Conservation (phyloP, 2,113 vertebrate species). For the Chaetops frenatus region DNA sequence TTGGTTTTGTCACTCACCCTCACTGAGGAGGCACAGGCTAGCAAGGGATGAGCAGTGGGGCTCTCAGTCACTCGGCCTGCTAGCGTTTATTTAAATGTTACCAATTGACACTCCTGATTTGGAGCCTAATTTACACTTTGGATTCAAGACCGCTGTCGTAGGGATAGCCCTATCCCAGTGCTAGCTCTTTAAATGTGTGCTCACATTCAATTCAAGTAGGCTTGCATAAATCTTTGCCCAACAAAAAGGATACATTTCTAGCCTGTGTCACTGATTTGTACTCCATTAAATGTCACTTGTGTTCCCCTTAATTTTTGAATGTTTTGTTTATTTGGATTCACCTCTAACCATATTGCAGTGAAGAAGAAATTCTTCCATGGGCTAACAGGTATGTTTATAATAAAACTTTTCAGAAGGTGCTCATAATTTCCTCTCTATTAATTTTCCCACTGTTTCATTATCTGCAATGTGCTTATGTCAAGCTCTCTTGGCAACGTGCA, state of each 20-base stretch:
- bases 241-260: background rate
- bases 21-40: background rate
- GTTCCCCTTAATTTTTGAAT: background rate
- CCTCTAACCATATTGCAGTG: background rate
- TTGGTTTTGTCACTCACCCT: background rate
- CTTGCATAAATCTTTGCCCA: background rate
- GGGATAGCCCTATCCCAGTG: background rate
- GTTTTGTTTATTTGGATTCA: background rate
- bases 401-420: background rate
- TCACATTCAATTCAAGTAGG: background rate
- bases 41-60: background rate
- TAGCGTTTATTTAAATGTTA: background rate
- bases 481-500: background rate
- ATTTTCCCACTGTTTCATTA: background rate
- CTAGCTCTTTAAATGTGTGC: background rate
- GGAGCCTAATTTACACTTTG: background rate
- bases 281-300: background rate
- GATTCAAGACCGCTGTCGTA: background rate
- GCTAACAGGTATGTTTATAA: background rate
- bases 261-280: background rate
- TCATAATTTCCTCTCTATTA: background rate
- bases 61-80: accelerated
- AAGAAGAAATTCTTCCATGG: background rate
- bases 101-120: background rate
- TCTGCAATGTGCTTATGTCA: background rate